phyloP scores from a whole-genome alignment of 2,113 vertebrate genomes.

The Illadopsis cleaveri region DNA sequence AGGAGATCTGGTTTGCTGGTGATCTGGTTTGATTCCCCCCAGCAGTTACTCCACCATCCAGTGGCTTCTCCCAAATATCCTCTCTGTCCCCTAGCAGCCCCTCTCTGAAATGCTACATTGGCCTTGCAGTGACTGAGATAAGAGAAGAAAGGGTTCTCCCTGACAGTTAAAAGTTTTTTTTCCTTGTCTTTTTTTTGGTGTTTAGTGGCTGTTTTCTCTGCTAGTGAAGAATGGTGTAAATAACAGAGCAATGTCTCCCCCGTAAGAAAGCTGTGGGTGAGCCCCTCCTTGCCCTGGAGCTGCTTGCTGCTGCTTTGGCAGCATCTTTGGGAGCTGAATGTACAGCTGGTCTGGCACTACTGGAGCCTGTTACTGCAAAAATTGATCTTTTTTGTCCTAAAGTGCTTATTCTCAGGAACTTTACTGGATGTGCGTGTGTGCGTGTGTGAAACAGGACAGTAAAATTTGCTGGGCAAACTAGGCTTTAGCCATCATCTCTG shows the following conservation, averaged over 20 bases:
- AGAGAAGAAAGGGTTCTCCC: background rate
- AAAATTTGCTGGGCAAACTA: background rate
- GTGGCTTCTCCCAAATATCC: fast-evolving
- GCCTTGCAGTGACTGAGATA: background rate
- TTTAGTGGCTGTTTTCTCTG: background rate
- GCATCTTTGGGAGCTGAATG: background rate
- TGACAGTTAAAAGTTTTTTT: background rate
- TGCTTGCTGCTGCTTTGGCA: background rate
- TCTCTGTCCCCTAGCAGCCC: fast-evolving
- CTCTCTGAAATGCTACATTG: fast-evolving
- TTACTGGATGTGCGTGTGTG: background rate
- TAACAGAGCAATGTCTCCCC: background rate
- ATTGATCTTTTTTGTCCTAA: background rate
- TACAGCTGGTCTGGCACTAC: background rate
- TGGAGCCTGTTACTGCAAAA: background rate
- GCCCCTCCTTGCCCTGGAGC: background rate
- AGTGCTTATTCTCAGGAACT: background rate
- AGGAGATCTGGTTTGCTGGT: background rate
- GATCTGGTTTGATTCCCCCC: background rate
- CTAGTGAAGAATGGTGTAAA: background rate
- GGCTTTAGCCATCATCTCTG: background rate
- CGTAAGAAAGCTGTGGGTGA: background rate
- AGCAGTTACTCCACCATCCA: fast-evolving
- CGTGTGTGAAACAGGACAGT: background rate
- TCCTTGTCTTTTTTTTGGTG: fast-evolving